Base-by-base conservation (phyloP, 2,797 vertebrate species). In the Enteromius anoplus region DNA sequence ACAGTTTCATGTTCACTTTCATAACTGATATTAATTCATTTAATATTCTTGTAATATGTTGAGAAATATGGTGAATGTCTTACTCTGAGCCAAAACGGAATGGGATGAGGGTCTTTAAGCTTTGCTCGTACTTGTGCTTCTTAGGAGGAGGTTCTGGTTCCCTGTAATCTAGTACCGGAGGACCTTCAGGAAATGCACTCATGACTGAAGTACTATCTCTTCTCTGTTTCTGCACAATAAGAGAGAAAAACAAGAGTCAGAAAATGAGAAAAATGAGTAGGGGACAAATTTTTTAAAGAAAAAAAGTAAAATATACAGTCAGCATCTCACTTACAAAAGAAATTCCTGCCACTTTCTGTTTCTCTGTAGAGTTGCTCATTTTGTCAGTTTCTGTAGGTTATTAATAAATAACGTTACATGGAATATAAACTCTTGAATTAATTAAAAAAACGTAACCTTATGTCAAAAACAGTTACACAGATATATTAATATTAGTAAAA, bases 61-160 rank as follows among this genome's bases (percentile, higher is more conserved):
- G 1, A 37, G 10, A 55, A 62, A 42, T 60, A 1, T 32, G 15
- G 51, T 23, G 21, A 4, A n/a, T 68, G 51, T 90, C 93, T 90
- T 65, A 95, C 94, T 87, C 19, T 78, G 91, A 69, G 1, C 87
- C 86, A 79, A 86, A 92, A 76, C 93, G 93, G 55, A 95, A n/a
- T 3, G 93, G 94, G 84, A 93, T 93, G 77, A 94, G 84, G 7
- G 47, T 91, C 87, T 93, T 90, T 14, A 93, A 69, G 86, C 91
- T 93, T 51, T 86, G 80, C 5, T 92, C 76, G 86, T 94, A 94
- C 83, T 91, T 94, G 51, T 84, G 75, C 9, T 80, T 77, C 3
- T 64, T 55, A 4, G 88, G 72, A 1, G 88, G 73, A 15, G 9
- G 64, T 12, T 78, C 60, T 37, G 5, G 66, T 73, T 85, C 69